A percentile compares a stretch with the other conserved stretches of the same genome.
These are phyloP conservation scores for Lasiurus cinereus DNA, from an alignment of 2,113 vertebrate genomes.

Conservation along the genomic window DNA sequence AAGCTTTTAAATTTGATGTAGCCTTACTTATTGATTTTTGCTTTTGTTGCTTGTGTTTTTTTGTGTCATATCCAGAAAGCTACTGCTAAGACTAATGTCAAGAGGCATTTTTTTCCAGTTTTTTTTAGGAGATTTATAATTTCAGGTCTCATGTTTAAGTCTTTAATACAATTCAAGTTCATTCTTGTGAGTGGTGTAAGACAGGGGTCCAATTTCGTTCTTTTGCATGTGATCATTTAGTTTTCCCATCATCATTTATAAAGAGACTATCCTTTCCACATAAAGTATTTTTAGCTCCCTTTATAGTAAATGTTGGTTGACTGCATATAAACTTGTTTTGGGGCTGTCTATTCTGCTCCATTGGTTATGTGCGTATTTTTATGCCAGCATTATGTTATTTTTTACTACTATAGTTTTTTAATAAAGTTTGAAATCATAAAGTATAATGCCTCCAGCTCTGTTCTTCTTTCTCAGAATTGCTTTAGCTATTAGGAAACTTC, in stretches of 20 bases:
- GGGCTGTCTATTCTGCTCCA: background rate
- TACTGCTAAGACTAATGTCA: background rate
- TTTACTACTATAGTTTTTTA: background rate
- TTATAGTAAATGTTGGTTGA: background rate
- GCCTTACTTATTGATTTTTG: background rate
- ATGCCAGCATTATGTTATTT: background rate
- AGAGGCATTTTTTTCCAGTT: background rate
- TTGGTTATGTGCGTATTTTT: background rate
- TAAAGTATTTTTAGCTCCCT: background rate
- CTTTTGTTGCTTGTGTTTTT: slow-evolving; percentile 4
- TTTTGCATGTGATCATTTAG: background rate
- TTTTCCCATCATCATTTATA: background rate
- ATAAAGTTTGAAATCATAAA: slow-evolving; percentile 5
- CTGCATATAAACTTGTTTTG: background rate
- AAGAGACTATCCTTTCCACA: background rate
- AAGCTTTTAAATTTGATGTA: background rate
- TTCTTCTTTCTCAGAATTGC: background rate
- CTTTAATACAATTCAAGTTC: background rate
- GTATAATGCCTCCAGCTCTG: background rate
- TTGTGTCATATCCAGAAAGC: background rate
- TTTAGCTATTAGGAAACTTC: background rate
- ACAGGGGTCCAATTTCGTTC: background rate
- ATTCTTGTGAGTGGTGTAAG: background rate
- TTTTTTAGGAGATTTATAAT: background rate
- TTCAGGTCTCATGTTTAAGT: background rate